These are phyloP conservation scores for Lasiommata megera DNA, from an alignment of 2,888 invertebrate species.

Conservation along the genomic window DNA sequence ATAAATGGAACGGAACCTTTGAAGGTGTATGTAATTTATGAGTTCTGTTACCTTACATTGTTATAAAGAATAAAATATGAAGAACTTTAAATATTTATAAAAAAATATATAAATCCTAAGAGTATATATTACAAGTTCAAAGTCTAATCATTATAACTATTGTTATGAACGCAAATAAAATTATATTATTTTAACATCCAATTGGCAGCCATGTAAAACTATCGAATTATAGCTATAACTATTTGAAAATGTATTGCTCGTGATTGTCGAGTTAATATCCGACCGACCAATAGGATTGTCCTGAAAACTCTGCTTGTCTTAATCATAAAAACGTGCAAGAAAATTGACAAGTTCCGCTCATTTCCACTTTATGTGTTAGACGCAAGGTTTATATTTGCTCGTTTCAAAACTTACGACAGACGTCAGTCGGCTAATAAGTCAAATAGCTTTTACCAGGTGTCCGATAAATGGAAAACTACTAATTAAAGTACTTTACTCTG, in stretches of 20 bases:
- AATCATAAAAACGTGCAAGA: slow-evolving; percentile 48
- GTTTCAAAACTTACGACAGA: slow-evolving; percentile 35
- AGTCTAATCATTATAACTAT: neutral
- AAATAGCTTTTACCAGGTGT: slow-evolving; percentile 73
- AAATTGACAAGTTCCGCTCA: slow-evolving; percentile 38
- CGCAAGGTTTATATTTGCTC: slow-evolving; percentile 52
- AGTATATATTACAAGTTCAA: neutral
- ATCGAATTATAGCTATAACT: slow-evolving; percentile 70
- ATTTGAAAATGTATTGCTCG: slow-evolving; percentile 69
- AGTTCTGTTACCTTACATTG: neutral
- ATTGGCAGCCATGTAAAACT: slow-evolving; percentile 25
- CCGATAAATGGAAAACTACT: slow-evolving; percentile 73
- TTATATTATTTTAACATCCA: slow-evolving; percentile 22
- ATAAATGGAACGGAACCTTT: slow-evolving; percentile 9
- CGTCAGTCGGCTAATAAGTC: slow-evolving; percentile 59
- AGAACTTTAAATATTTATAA: neutral
- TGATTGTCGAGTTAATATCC: slow-evolving; percentile 71
- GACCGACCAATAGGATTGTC: slow-evolving; percentile 57
- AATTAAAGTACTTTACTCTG: slow-evolving; percentile 70
- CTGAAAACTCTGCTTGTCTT: slow-evolving; percentile 59
- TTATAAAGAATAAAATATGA: neutral
- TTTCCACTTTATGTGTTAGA: slow-evolving; percentile 44
- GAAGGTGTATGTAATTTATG: slow-evolving; percentile 7
- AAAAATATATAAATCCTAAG: neutral
- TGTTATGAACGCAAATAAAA: slow-evolving; percentile 10